Conservation (phyloP, 2,797 vertebrate genomes). For the Acanthornis magna region DNA sequence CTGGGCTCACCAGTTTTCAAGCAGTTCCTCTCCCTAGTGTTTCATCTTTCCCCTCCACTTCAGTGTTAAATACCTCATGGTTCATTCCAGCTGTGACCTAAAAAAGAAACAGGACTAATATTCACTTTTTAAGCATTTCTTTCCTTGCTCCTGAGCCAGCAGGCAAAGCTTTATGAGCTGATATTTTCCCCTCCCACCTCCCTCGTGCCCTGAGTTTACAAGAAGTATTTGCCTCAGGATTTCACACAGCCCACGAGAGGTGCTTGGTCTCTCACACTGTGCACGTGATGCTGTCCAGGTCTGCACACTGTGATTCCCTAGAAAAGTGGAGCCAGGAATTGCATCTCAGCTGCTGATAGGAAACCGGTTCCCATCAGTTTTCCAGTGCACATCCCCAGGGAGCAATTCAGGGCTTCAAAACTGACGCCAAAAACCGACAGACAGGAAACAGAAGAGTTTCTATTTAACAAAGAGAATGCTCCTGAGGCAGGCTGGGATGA, state of each 20-base stretch:
- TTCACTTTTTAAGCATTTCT: neutral
- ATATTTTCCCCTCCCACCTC: neutral
- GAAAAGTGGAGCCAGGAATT: neutral
- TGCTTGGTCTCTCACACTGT: neutral
- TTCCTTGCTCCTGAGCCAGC: neutral
- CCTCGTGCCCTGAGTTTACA: neutral
- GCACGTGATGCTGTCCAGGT: neutral
- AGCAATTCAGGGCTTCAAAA: neutral
- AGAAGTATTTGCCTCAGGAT: neutral
- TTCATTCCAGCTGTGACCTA: neutral
- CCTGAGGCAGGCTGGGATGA: neutral
- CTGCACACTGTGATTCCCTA: neutral
- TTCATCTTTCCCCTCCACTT: neutral
- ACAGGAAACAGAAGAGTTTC: slow-evolving; percentile 32
- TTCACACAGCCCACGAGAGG: neutral
- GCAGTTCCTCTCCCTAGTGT: neutral
- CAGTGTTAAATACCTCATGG: neutral
- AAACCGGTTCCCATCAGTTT: neutral
- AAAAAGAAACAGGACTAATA: neutral
- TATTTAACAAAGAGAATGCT: neutral
- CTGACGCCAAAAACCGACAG: neutral
- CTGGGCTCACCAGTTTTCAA: neutral
- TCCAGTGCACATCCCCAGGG: neutral
- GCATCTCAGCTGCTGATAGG: slow-evolving; percentile 34
- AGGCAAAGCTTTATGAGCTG: neutral